Conservation (phyloP, 1,140 invertebrate species). For the Zaprionus taronus region DNA sequence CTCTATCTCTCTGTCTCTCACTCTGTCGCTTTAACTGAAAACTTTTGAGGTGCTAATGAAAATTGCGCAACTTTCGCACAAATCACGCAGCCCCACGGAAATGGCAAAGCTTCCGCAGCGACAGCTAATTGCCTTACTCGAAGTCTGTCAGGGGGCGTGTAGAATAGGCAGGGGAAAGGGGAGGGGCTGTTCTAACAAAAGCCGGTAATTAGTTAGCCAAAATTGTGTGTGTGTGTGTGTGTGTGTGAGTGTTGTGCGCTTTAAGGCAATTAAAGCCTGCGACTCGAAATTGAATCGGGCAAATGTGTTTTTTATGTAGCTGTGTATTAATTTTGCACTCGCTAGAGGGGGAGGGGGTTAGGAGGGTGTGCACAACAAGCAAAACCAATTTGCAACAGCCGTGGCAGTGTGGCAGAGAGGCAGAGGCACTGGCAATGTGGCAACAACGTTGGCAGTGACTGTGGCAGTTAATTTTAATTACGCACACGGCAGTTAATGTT, state of each 20-base stretch:
- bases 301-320: conserved; percentile 70
- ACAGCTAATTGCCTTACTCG: conserved; percentile 56
- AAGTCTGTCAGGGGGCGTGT: not conserved
- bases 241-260: conserved; percentile 2
- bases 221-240: conserved; percentile 18
- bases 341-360: not conserved
- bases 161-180: not conserved
- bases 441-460: conserved; percentile 33
- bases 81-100: conserved; percentile 34
- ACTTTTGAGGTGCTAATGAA: conserved; percentile 74
- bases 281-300: conserved; percentile 31
- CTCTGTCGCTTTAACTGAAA: conserved; percentile 21
- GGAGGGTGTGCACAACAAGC: conserved; percentile 49
- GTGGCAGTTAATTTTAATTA: conserved; percentile 82
- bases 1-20: not conserved
- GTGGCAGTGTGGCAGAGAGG: conserved; percentile 17
- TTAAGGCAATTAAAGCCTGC: conserved; percentile 38
- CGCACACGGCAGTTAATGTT: conserved; percentile 66
- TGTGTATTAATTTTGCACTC: conserved; percentile 50
- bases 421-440: conserved; percentile 6
- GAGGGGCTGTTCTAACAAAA: conserved; percentile 18
- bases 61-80: conserved; percentile 67
- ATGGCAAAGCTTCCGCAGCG: conserved; percentile 21
- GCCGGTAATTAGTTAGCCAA: conserved; percentile 58
- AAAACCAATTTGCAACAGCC: conserved; percentile 72